A percentile compares a stretch with the other conserved stretches of the same genome.
These are phyloP conservation scores for Andrena camellia DNA, from an alignment of 2,888 invertebrate species.

Conservation along the genomic window DNA sequence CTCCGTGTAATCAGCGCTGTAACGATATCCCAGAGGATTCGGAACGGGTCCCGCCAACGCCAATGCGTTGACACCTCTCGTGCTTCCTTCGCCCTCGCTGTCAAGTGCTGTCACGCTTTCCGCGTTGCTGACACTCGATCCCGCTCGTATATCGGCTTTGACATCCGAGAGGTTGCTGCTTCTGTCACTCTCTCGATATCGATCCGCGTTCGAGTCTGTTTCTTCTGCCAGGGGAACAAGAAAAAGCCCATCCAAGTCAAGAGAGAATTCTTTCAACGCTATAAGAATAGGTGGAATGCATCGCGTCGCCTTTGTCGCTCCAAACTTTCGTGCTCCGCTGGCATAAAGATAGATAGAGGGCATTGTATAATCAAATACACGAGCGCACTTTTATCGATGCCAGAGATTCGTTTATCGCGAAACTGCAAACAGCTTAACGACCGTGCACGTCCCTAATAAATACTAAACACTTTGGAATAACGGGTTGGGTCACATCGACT, in stretches of 20 bases:
- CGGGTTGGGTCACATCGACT: conserved; percentile 20
- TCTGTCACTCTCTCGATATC: conserved; percentile 91
- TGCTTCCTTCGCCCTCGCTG: conserved; percentile 86
- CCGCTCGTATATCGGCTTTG: conserved; percentile 94
- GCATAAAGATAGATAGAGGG: not conserved
- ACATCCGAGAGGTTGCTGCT: conserved; percentile 97
- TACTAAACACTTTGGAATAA: conserved; percentile 17
- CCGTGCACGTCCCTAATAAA: not conserved
- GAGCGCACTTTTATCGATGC: not conserved
- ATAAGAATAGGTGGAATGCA: not conserved
- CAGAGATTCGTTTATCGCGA: not conserved
- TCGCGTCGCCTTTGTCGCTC: not conserved
- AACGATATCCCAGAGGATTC: conserved; percentile 90
- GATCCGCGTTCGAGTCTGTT: conserved; percentile 84
- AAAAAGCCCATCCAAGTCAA: not conserved
- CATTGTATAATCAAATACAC: not conserved
- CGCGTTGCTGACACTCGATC: conserved; percentile 92
- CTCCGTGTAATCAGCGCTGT: conserved; percentile 92
- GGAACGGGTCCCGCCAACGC: conserved; percentile 92
- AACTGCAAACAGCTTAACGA: not conserved
- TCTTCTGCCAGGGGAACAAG: conserved; percentile 80
- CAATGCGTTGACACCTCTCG: conserved; percentile 86
- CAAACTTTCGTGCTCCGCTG: not conserved
- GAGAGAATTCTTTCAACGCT: not conserved
- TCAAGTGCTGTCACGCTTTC: conserved; percentile 87